These are phyloP conservation scores for Camponotus pennsylvanicus DNA, from an alignment of 1,140 invertebrate species.

Conservation along the genomic window DNA sequence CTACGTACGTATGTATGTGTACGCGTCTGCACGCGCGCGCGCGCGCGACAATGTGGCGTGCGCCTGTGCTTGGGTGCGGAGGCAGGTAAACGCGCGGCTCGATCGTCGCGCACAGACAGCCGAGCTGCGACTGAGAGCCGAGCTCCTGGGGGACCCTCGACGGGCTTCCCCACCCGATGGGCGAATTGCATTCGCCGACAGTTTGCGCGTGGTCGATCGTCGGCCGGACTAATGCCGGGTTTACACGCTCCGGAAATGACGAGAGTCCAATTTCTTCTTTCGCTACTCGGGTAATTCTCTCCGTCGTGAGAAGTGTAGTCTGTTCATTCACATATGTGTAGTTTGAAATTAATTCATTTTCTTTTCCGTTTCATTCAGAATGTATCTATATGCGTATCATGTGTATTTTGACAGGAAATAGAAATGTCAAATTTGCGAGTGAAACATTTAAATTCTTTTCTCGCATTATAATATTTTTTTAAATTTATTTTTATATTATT, in stretches of 20 bases:
- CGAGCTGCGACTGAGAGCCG: slow-evolving; percentile 76
- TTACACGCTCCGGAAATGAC: not conserved
- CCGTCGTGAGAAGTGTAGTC: no score
- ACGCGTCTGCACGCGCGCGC: not conserved
- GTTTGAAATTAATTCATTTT: not conserved
- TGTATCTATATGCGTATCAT: not conserved
- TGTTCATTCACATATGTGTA: not conserved
- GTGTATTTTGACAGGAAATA: not conserved
- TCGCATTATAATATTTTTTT: no score
- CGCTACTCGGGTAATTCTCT: no score
- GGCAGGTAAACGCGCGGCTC: slow-evolving; percentile 35
- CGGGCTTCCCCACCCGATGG: slow-evolving; percentile 13
- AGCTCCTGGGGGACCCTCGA: slow-evolving; percentile 57
- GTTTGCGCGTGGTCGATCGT: slow-evolving; percentile 35
- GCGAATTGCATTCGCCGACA: slow-evolving; percentile 13
- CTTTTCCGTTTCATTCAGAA: no score
- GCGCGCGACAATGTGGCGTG: slow-evolving; percentile 26
- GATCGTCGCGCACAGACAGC: slow-evolving; percentile 73
- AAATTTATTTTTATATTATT: no score
- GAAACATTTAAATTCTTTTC: no score
- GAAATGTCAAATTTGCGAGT: no score
- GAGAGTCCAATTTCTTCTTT: not conserved
- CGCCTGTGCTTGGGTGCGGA: slow-evolving; percentile 30
- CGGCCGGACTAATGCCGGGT: slow-evolving; percentile 33
- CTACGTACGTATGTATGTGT: not conserved